Percentiles rank a stretch among this genome's conserved stretches.
These are phyloP conservation scores for Polymixis flavicincta DNA, from an alignment of 2,888 invertebrate species.

Conservation along the genomic window DNA sequence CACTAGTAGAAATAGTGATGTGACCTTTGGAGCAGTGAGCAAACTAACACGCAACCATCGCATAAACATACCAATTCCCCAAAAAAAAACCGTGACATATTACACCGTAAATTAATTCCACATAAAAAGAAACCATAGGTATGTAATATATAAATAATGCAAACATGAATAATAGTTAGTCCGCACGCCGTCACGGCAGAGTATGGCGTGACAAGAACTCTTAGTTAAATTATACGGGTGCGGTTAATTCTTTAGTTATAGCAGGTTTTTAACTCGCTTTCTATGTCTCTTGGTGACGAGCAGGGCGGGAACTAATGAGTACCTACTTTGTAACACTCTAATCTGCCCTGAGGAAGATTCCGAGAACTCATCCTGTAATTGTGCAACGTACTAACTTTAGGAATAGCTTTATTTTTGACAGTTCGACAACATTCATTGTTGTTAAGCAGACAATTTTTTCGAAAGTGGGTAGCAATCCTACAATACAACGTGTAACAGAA, in stretches of 20 bases:
- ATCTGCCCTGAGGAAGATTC: not conserved
- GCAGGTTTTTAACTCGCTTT: slow-evolving; percentile 45
- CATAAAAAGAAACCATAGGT: slow-evolving; percentile 29
- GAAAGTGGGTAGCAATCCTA: no score
- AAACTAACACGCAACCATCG: slow-evolving; percentile 29
- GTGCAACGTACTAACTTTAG: no score
- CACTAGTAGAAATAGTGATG: not conserved
- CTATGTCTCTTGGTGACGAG: slow-evolving; percentile 27
- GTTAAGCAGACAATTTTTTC: no score
- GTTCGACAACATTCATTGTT: no score
- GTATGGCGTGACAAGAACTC: slow-evolving; percentile 63
- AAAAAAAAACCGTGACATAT: slow-evolving; percentile 15
- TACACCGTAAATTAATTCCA: slow-evolving; percentile 14
- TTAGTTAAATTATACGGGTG: slow-evolving; percentile 67
- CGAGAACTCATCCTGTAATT: not conserved
- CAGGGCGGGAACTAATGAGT: slow-evolving; percentile 36
- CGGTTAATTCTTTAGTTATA: slow-evolving; percentile 60
- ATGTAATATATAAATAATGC: slow-evolving; percentile 34
- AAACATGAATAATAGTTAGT: slow-evolving; percentile 34
- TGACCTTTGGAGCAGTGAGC: not conserved
- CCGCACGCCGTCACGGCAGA: slow-evolving; percentile 39
- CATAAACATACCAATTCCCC: slow-evolving; percentile 4
- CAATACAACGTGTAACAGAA: no score
- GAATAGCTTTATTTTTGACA: no score
- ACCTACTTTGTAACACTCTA: slow-evolving; percentile 7